Evolutionary conservation across 2,888 invertebrate species (phyloP).

Genomic region (Masnerella sp.): DNA sequence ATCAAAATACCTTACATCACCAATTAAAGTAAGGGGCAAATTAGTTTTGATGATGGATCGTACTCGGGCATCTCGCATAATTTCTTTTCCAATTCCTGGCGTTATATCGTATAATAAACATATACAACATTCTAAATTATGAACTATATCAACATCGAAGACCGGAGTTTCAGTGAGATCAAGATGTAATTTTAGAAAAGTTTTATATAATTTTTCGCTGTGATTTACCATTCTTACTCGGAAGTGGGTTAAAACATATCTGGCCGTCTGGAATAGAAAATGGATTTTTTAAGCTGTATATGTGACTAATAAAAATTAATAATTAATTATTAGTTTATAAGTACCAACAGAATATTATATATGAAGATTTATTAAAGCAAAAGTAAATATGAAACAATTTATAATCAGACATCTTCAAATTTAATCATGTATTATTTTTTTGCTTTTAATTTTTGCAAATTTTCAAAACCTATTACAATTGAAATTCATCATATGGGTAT

Average conservation of each 20-base stretch:
- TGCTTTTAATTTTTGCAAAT: too few relatives aligned
- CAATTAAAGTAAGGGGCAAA: conserved; percentile 64
- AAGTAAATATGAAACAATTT: too few relatives aligned
- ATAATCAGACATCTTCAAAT: too few relatives aligned
- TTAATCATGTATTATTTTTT: too few relatives aligned
- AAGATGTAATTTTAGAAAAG: conserved; percentile 69
- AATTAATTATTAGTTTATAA: too few relatives aligned
- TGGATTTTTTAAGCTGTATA: too few relatives aligned
- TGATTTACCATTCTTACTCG: conserved; percentile 67
- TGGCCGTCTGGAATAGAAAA: conserved; percentile 68
- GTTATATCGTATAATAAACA: conserved; percentile 68
- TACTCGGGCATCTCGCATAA: conserved; percentile 70
- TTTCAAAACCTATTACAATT: too few relatives aligned
- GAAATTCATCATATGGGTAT: too few relatives aligned
- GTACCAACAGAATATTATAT: too few relatives aligned
- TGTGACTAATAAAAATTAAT: too few relatives aligned
- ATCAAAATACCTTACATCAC: conserved; percentile 70
- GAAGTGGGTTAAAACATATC: conserved; percentile 67
- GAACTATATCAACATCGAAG: conserved; percentile 70
- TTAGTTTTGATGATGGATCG: conserved; percentile 67
- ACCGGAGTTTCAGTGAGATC: conserved; percentile 71
- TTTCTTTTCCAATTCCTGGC: conserved; percentile 66
- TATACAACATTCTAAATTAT: conserved; percentile 70
- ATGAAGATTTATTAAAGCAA: too few relatives aligned
- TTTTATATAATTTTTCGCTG: conserved; percentile 66